Conservation (phyloP, 2,888 invertebrate genomes). For the Anarsia innoxiella region DNA sequence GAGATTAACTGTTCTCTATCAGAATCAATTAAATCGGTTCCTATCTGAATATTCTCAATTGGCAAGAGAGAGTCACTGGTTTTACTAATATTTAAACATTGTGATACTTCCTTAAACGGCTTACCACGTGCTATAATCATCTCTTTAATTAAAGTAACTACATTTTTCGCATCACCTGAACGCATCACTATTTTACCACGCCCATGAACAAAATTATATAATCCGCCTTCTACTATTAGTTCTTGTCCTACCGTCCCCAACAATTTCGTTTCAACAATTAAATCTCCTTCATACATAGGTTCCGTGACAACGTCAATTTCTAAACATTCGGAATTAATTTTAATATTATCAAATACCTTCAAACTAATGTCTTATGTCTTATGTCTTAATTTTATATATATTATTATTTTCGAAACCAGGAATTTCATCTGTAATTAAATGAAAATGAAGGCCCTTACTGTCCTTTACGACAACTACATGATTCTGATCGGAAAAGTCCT, state of each 20-base stretch:
- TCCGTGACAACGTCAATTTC: not conserved
- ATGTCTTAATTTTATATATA: not conserved
- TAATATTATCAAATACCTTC: not conserved
- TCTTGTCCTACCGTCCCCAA: not conserved
- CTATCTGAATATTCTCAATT: no score
- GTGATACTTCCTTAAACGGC: no score
- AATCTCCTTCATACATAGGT: not conserved
- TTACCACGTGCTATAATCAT: no score
- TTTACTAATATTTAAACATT: no score
- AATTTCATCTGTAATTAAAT: not conserved
- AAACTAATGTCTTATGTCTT: not conserved
- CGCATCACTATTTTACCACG: not conserved
- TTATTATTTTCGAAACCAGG: not conserved
- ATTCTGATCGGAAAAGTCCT: conserved; percentile 2
- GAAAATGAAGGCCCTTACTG: not conserved
- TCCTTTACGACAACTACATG: conserved; percentile 1
- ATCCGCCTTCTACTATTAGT: no score
- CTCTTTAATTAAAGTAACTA: no score
- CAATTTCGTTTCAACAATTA: not conserved
- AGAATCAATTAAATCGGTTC: no score
- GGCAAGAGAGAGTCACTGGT: no score
- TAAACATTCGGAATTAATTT: not conserved
- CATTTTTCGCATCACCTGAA: no score
- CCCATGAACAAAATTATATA: not conserved
- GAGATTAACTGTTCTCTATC: no score